A percentile compares a stretch with the other conserved stretches of the same genome.
Evolutionary conservation across 2,888 invertebrate genomes (phyloP).

Genomic region (Blastobasis lacticolella): DNA sequence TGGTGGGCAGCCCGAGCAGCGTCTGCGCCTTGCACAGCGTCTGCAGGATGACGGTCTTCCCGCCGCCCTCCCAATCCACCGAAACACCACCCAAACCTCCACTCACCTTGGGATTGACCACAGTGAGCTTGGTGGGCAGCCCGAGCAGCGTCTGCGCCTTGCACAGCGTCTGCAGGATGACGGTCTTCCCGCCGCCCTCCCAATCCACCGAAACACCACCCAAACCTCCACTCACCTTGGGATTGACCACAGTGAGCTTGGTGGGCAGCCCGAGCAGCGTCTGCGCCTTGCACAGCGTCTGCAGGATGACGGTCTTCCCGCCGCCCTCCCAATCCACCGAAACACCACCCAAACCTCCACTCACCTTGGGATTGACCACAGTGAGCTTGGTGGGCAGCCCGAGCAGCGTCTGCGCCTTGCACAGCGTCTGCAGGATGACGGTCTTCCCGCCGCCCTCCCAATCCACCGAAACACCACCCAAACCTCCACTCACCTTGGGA

Average conservation of each 20-base stretch:
- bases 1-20: slow-evolving; percentile 83
- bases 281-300: slow-evolving; percentile 85
- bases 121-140: slow-evolving; percentile 84
- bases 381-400: slow-evolving; percentile 86
- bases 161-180: slow-evolving; percentile 85
- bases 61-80: slow-evolving; percentile 76
- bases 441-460: slow-evolving; percentile 87
- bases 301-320: slow-evolving; percentile 90
- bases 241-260: slow-evolving; percentile 87
- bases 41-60: slow-evolving; percentile 90
- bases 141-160: slow-evolving; percentile 85
- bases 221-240: slow-evolving; percentile 75
- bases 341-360: too few species aligned
- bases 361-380: slow-evolving; percentile 89
- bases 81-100: too few species aligned
- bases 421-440: slow-evolving; percentile 85
- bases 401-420: slow-evolving; percentile 84
- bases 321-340: slow-evolving; percentile 71
- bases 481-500: slow-evolving; percentile 78
- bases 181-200: slow-evolving; percentile 89
- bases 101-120: slow-evolving; percentile 88
- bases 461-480: too few species aligned
- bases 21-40: slow-evolving; percentile 86
- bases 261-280: slow-evolving; percentile 83
- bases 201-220: too few species aligned